Base-by-base conservation (phyloP, 2,797 vertebrate species). In the Tragopan temminckii region DNA sequence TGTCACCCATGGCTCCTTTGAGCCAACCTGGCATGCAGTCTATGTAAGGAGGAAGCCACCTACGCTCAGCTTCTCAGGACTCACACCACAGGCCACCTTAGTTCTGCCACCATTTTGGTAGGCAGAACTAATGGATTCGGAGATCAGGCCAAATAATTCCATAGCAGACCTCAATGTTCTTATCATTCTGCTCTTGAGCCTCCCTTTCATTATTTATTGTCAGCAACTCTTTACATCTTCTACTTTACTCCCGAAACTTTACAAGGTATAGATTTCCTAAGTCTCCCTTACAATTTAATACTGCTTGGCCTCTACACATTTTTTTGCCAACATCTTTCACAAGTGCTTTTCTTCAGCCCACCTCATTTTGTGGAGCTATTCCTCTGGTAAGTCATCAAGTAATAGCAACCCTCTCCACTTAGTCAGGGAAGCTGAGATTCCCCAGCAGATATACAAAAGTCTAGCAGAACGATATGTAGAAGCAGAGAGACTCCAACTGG, bases 321-420 rank as follows among this genome's bases (percentile, higher is more conserved):
- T 63, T 20, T 11, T 16, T 14, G 0, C 53, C 69, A 66, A 36
- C 33, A 45, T 18, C 59, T 40, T 29, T 77, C 48, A 43, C 31
- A 45, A 29, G 53, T 46, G 45, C 4, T 64, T 88, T 16, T 80
- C 45, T 43, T 59, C 33, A 68, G 31, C 12, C 21, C 9, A 46
- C 38, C 53, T 78, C 24, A 89, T 94, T 93, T 81, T 89, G 68
- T 38, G 35, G 61, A 91, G 96, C 83, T 79, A 81, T n/a, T 59
- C 85, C 66, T 53, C 66, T 42, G 21, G 55, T 64, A 96, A 95
- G 80, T 75, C 92, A 93, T 55, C 85, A 93, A 61, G 80, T 92
- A 95, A 95, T 88, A 91, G 75, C 52, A 97, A 55, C 76, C 90
- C 92, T 90, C 93, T 67, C 75, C 83, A 77, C 48, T 87, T 87